Evolutionary conservation across 2,113 vertebrate species (phyloP), one percentile per base, ranked within the genome.

Genomic region (Elephas maximus): DNA sequence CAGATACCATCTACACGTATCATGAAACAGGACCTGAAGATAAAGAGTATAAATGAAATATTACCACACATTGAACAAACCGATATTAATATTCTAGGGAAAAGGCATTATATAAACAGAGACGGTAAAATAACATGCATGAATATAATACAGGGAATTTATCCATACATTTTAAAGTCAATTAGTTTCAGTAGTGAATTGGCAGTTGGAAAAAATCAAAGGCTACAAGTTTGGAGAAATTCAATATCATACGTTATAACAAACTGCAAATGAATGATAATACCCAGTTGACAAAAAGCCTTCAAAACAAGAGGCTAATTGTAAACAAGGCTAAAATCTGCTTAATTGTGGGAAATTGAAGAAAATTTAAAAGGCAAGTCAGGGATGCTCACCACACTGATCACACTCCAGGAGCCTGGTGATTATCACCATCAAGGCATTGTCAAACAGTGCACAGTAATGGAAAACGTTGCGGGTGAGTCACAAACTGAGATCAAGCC

Each of bases 311-410:
- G 11, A 94, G 48, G 14, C 26, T 97, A 97, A 96, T 88, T 97
- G 63, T 97, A 98, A 98, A 85, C 48, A 97, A 96, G 73, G 76
- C 10, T 94, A 97, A 97, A 98, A 9, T 95, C 37, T 97, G n/a
- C 84, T 87, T 97, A 98, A 97, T 94, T 97, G 80, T 81, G 78
- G 44, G 3, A 94, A 86, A 98, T 93, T 62, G 44, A 97, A 97
- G 60, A 95, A 97, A 94, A 97, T 93, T 37, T 87, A 91, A 97
- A 96, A 97, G 94, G 63, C 74, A 82, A 97, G 81, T 77, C 51
- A 94, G 91, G 57, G 63, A 88, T 77, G 21, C 60, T 98, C 63
- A 20, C 33, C 94, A 73, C 1, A 15, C 69, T 63, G 53, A 94
- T 96, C 33, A 90, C 20, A 97, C 86, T 0, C 8, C 17, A 89